Evolutionary conservation across 1,140 invertebrate genomes (phyloP).

Genomic region (Bursaphelenchus mucronatus): DNA sequence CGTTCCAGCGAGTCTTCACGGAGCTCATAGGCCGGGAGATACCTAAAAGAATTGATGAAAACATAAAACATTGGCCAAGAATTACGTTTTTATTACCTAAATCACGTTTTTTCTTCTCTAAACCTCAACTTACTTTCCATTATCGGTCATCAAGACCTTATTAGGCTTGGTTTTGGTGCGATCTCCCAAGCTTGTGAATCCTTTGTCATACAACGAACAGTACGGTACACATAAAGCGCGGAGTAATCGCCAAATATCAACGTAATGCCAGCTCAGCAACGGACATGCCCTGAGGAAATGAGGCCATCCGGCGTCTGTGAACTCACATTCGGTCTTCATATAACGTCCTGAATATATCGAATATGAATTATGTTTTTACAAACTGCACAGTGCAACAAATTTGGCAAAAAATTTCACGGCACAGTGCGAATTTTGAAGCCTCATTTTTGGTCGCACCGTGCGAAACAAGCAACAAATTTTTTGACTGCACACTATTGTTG

Average conservation of each 20-base stretch:
- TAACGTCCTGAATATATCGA: conserved; percentile 15
- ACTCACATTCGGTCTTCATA: conserved; percentile 41
- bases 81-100: no score
- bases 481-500: no score
- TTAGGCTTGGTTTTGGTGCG: conserved; percentile 34
- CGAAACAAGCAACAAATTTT: no score
- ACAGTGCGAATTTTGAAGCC: neutral
- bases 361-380: neutral
- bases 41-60: conserved; percentile 20
- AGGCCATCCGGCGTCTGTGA: conserved; percentile 45
- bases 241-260: conserved; percentile 36
- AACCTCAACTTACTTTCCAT: conserved; percentile 12
- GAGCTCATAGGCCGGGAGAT: conserved; percentile 37
- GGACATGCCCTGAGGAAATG: conserved; percentile 46
- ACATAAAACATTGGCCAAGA: neutral
- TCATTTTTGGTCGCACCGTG: neutral
- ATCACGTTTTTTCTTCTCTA: neutral
- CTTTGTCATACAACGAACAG: conserved; percentile 43
- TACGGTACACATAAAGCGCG: conserved; percentile 41
- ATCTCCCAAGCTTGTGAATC: conserved; percentile 47
- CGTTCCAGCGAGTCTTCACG: conserved; percentile 35
- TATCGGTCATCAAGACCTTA: conserved; percentile 30
- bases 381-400: no score
- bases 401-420: no score
- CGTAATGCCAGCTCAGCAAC: conserved; percentile 41